These are phyloP conservation scores for Pseudomugil tenellus DNA, from an alignment of 2,797 vertebrate genomes.

Conservation along the genomic window DNA sequence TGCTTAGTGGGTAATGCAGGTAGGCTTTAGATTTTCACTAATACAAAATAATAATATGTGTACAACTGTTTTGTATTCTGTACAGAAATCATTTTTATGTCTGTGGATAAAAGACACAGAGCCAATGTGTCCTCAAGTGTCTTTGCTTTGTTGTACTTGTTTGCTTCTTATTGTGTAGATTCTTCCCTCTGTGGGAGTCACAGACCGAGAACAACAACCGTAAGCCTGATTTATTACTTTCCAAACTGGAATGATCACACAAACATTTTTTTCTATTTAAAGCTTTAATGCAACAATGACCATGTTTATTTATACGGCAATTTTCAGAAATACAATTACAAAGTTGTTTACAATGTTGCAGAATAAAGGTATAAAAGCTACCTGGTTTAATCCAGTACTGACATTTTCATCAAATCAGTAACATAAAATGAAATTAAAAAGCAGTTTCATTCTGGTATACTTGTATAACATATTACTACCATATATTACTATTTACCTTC, in stretches of 20 bases:
- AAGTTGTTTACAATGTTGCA: no score
- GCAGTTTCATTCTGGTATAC: neutral
- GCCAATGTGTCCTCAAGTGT: neutral
- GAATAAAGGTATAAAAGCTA: neutral
- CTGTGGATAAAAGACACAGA: neutral
- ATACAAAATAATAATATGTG: neutral
- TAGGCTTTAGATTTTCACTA: slow-evolving; percentile 9
- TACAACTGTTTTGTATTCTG: neutral
- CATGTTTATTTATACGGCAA: no score
- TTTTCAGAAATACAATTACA: neutral
- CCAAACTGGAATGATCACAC: neutral
- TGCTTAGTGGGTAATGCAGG: slow-evolving; percentile 56
- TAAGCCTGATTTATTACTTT: slow-evolving; percentile 63
- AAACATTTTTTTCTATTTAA: neutral
- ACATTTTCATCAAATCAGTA: neutral
- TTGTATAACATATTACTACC: no score
- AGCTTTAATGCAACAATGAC: neutral
- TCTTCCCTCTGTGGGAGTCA: slow-evolving; percentile 81
- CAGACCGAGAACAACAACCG: slow-evolving; percentile 80
- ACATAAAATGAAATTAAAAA: neutral
- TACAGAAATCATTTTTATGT: slow-evolving; percentile 6
- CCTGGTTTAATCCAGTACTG: neutral
- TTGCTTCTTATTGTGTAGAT: slow-evolving; percentile 74
- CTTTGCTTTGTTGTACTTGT: neutral
- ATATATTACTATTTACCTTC: no score